Evolutionary conservation across 2,888 invertebrate species (phyloP), one percentile per base, ranked within the genome.

Genomic region (Brachycybe producta): DNA sequence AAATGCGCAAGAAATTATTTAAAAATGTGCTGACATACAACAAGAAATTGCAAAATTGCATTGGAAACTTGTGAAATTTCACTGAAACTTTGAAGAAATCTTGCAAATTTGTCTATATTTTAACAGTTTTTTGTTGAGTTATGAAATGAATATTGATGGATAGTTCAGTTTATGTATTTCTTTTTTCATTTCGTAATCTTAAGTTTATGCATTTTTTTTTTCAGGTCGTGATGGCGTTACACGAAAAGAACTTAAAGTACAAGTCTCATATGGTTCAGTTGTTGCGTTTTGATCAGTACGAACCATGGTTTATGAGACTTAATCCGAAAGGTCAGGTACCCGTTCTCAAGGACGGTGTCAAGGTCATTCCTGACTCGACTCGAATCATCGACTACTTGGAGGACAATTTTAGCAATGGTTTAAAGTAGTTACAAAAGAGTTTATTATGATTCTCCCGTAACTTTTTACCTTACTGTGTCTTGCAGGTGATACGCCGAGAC

Each of bases 251-350:
- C 58, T 67, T 84, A 30, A 72, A 75, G 26, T 84, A 80, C 63
- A 76, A 77, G 58, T 73, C 77, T 3, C 68, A 77, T 47, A 64
- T 76, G 23, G 70, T 84, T 43, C 78, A 83, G 62, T 71, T 84
- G 48, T 73, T 74, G 13, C 77, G 76, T 65, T 79, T 78, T n/a
- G 80, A 80, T 64, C 82, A 84, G 61, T 83, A 79, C 65, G 76
- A 80, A 34, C 70, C 76, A 8, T 80, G 80, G 79, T 84, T 80
- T 64, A 66, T 84, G 23, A 75, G 78, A 62, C 68, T 84, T 27
- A 84, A 82, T 65, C 82, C 82, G 24, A 75, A 78, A 57, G 83
- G 80, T 8, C 82, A 84, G 72, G 80, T 84, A 8, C 84, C 84
- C 21, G 82, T 84, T 1, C 70, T 84, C 2, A 77, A 80, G 69